A percentile compares a stretch with the other conserved stretches of the same genome.
Evolutionary conservation across 2,113 vertebrate species (phyloP).

Genomic region (Fregata magnificens): DNA sequence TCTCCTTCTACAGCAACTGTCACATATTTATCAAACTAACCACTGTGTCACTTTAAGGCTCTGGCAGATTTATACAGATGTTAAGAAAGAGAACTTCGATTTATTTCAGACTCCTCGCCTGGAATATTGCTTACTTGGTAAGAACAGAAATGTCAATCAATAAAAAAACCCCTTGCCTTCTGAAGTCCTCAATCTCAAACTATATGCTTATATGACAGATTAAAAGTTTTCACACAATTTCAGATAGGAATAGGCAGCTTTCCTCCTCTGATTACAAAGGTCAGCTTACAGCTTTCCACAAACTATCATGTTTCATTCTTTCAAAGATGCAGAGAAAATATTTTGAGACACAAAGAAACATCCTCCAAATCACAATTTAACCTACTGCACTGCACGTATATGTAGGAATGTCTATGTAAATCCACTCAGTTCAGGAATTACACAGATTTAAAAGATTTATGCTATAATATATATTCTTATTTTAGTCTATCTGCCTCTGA

Average conservation of each 20-base stretch:
- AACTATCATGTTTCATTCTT: background rate
- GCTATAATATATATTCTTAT: background rate
- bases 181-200: constrained; percentile 8
- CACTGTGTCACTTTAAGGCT: constrained; percentile 30
- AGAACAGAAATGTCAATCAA: constrained; percentile 34
- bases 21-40: constrained; percentile 15
- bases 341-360: background rate
- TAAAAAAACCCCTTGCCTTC: background rate
- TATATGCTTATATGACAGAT: background rate
- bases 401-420: background rate
- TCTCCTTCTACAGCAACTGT: background rate
- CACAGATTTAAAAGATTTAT: background rate
- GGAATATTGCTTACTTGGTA: constrained; percentile 52
- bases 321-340: background rate
- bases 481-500: background rate
- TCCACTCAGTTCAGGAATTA: background rate
- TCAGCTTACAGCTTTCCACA: background rate
- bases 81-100: constrained; percentile 13
- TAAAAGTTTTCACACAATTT: background rate
- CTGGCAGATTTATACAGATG: constrained; percentile 40
- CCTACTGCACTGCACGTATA: background rate
- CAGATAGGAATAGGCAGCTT: background rate
- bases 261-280: background rate
- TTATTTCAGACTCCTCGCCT: constrained; percentile 27
- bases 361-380: background rate